Conservation (phyloP, 1,140 invertebrate genomes). For the Glomeris maerens region DNA sequence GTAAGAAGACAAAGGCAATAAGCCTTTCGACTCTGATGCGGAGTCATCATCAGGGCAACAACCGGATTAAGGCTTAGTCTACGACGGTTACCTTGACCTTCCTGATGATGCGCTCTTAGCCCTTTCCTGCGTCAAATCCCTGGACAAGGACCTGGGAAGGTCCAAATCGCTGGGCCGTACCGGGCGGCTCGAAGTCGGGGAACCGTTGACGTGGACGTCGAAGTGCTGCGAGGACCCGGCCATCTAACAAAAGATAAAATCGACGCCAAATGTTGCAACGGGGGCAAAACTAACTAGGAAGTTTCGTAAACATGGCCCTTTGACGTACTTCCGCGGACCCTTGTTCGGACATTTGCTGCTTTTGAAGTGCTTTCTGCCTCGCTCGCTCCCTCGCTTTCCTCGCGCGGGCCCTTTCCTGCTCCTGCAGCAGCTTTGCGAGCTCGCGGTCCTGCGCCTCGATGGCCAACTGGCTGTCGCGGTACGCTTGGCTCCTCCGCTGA, state of each 20-base stretch:
- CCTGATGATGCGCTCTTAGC: too few relatives aligned
- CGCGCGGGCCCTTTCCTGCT: constrained; percentile 57
- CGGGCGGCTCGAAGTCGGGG: constrained; percentile 23
- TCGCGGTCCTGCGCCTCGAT: constrained; percentile 86
- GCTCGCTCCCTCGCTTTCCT: constrained; percentile 48
- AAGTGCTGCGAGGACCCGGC: not conserved
- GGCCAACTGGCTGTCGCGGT: constrained; percentile 55
- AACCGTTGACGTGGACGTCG: not conserved
- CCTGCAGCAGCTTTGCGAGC: constrained; percentile 73
- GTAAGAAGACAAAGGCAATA: too few relatives aligned
- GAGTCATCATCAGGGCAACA: too few relatives aligned
- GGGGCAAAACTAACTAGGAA: constrained; percentile 3
- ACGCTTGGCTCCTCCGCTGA: constrained; percentile 42
- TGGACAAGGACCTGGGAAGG: constrained; percentile 23
- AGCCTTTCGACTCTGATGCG: constrained; percentile 34
- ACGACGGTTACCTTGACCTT: too few relatives aligned
- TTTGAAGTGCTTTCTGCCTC: constrained; percentile 47
- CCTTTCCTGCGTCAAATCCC: too few relatives aligned
- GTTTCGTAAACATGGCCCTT: not conserved
- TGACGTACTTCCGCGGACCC: constrained; percentile 26
- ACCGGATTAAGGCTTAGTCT: constrained; percentile 33
- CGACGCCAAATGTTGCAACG: constrained; percentile 20
- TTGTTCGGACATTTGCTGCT: constrained; percentile 37
- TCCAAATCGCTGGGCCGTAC: constrained; percentile 12
- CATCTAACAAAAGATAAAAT: not conserved